Conservation (phyloP, 2,797 vertebrate species). For the Lycodopsis pacificus region DNA sequence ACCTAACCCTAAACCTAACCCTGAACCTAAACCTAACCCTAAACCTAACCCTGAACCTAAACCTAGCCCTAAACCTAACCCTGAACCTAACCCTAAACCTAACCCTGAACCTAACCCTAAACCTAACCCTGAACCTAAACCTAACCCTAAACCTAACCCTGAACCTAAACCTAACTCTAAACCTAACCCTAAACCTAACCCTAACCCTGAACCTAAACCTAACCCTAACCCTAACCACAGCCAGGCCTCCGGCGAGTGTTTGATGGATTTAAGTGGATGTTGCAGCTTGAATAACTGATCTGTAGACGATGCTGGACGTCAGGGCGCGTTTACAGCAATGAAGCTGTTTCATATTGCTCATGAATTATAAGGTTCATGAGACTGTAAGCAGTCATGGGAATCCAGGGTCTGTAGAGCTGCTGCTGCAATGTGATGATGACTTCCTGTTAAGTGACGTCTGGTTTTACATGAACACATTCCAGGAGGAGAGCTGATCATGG, state of each 20-base stretch:
- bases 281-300: conserved; percentile 22
- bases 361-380: conserved; percentile 49
- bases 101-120: no score
- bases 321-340: conserved; percentile 5
- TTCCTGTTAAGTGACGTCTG: neutral
- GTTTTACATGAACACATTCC: neutral
- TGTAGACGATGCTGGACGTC: neutral
- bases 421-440: neutral
- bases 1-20: no score
- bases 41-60: no score
- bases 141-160: no score
- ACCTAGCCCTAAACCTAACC: no score
- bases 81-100: no score
- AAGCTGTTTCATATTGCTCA: neutral
- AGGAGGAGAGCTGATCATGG: neutral
- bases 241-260: neutral
- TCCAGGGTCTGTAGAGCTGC: conserved; percentile 1
- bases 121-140: no score
- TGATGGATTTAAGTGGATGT: conserved; percentile 9
- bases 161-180: no score
- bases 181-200: no score
- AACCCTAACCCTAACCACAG: no score
- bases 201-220: no score
- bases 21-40: no score
- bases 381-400: neutral